Conservation (phyloP, 2,797 vertebrate genomes). For the Chaetophractus vellerosus region DNA sequence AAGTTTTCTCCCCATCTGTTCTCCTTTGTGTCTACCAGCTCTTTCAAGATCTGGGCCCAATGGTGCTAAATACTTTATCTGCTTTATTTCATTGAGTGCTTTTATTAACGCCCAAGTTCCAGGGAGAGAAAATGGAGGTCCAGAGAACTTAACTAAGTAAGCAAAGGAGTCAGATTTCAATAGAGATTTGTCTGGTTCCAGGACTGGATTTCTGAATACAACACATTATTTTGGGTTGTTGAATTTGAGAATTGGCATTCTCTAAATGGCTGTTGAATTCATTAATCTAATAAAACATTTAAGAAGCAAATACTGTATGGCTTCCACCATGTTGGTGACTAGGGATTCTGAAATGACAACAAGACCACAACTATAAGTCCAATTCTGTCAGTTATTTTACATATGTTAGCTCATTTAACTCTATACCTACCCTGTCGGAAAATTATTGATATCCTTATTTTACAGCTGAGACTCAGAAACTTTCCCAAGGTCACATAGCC, state of each 20-base stretch:
- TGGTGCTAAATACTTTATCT: slow-evolving; percentile 25
- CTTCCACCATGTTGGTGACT: not conserved
- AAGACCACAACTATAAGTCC: not conserved
- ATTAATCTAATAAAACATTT: slow-evolving; percentile 43
- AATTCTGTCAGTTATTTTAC: not conserved
- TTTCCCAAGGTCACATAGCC: not conserved
- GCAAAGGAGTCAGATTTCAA: slow-evolving; percentile 8
- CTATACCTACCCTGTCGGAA: not conserved
- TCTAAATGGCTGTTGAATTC: slow-evolving; percentile 27
- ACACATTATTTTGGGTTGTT: not conserved
- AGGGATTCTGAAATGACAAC: slow-evolving; percentile 54
- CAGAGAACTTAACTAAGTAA: not conserved
- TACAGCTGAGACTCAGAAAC: not conserved
- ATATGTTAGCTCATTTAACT: not conserved
- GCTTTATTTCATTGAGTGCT: slow-evolving; percentile 53
- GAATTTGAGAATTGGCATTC: slow-evolving; percentile 30
- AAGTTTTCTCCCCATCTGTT: not conserved
- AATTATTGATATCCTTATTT: not conserved
- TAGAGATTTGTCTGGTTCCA: not conserved
- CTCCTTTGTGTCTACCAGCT: not conserved
- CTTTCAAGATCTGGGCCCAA: not conserved
- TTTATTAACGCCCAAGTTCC: not conserved
- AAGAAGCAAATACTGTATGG: not conserved
- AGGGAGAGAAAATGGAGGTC: slow-evolving; percentile 7
- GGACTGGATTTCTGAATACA: slow-evolving; percentile 61